phyloP scores from a whole-genome alignment of 2,797 vertebrate genomes.

The Urosaurus nigricauda region DNA sequence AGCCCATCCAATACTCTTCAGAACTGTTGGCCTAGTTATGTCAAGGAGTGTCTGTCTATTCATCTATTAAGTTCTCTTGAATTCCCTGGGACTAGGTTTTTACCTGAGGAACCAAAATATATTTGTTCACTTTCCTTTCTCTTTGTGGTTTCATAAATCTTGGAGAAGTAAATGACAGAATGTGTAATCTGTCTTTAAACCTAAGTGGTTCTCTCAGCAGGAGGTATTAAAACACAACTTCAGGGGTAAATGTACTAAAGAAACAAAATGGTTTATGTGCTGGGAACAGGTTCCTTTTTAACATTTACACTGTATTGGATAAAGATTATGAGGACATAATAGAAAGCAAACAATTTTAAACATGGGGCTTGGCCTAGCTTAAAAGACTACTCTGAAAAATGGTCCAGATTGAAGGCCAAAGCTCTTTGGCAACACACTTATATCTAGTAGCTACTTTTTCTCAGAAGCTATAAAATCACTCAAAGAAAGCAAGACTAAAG shows the following conservation, averaged over 20 bases:
- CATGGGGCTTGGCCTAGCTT: not conserved
- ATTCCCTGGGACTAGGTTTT: not conserved
- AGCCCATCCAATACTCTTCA: not conserved
- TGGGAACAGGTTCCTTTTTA: not conserved
- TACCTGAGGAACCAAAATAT: not conserved
- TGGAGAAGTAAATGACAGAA: not conserved
- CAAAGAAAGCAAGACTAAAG: not conserved
- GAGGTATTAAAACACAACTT: not conserved
- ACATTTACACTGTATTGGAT: not conserved
- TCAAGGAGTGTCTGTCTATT: not conserved
- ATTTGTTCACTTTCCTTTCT: not conserved
- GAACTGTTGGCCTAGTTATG: not conserved
- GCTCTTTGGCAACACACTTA: not conserved
- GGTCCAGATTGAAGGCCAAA: not conserved
- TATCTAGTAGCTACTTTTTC: not conserved
- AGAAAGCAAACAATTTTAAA: not conserved
- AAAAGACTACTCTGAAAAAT: not conserved
- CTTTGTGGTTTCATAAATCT: not conserved
- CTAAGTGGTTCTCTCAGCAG: not conserved
- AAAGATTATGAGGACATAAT: not conserved
- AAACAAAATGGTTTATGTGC: not conserved
- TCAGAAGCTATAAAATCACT: not conserved
- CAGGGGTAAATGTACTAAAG: not conserved
- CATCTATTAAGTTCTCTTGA: not conserved
- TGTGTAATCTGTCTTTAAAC: not conserved